Evolutionary conservation across 2,797 vertebrate species (phyloP).

Genomic region (Synanceia verrucosa): DNA sequence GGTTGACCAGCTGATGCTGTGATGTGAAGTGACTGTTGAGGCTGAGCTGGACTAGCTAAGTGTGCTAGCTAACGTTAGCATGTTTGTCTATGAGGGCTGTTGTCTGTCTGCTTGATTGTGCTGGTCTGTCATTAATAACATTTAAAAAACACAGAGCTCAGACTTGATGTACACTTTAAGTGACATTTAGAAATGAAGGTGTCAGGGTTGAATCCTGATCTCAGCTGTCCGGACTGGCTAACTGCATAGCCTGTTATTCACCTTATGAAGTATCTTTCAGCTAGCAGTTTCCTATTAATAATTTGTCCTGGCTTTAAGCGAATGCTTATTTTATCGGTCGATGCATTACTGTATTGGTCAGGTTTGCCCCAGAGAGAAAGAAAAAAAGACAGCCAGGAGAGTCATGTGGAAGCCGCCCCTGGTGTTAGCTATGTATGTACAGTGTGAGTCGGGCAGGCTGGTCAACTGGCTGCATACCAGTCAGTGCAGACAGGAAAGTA

Average conservation of each 20-base stretch:
- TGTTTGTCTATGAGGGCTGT: background rate
- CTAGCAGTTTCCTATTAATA: background rate
- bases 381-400: background rate
- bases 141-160: background rate
- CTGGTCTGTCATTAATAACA: background rate
- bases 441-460: background rate
- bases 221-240: background rate
- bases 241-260: background rate
- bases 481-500: constrained; percentile 21
- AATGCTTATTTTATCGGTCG: background rate
- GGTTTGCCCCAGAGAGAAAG: background rate
- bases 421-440: constrained; percentile 1
- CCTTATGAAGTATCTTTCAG: background rate
- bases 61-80: constrained; percentile 57
- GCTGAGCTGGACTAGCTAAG: constrained; percentile 47
- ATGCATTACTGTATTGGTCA: background rate
- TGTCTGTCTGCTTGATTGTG: background rate
- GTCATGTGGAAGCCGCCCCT: background rate
- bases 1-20: constrained; percentile 28
- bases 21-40: constrained; percentile 54
- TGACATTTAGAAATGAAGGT: background rate
- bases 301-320: background rate
- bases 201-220: background rate
- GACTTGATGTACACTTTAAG: background rate
- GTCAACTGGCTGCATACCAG: constrained; percentile 40